Conservation (phyloP, 2,888 invertebrate genomes). For the Lepidochrysops patricia region DNA sequence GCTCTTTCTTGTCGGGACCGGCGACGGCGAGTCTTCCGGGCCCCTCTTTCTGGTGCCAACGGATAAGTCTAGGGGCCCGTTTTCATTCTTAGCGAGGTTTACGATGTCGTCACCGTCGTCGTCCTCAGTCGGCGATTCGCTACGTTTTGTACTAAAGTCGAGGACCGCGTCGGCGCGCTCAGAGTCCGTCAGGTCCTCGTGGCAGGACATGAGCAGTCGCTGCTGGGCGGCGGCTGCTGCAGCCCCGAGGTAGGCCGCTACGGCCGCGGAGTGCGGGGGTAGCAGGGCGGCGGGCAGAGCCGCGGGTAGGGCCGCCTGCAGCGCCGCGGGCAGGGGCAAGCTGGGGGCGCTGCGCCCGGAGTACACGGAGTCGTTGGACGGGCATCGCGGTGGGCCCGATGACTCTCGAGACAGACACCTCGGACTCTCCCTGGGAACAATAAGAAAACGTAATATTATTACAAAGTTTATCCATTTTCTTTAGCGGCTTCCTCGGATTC, state of each 20-base stretch:
- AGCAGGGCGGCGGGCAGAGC: conserved; percentile 80
- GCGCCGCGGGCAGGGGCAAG: conserved; percentile 71
- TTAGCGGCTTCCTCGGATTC: too few relatives aligned
- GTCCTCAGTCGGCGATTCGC: conserved; percentile 65
- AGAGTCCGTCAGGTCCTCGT: conserved; percentile 79
- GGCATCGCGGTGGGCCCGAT: conserved; percentile 82
- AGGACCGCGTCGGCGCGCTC: conserved; percentile 79
- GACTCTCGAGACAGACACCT: conserved; percentile 89
- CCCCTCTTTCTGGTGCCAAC: conserved; percentile 83
- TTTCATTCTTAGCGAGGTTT: conserved; percentile 81
- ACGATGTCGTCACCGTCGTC: conserved; percentile 79
- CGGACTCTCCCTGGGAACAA: conserved; percentile 86
- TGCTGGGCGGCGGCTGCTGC: conserved; percentile 84
- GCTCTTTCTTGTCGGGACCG: conserved; percentile 78
- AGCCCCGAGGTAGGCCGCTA: conserved; percentile 86
- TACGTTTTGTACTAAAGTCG: conserved; percentile 87
- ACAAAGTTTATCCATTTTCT: background rate
- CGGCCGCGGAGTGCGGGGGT: conserved; percentile 87
- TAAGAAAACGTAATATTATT: conserved; percentile 23
- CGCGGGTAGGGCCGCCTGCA: conserved; percentile 79
- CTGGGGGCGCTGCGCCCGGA: conserved; percentile 77
- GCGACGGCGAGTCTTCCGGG: conserved; percentile 76
- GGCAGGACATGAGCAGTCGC: conserved; percentile 84
- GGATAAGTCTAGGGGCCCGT: conserved; percentile 86
- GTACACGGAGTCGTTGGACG: conserved; percentile 84